Base-by-base conservation (phyloP, 2,888 invertebrate species). In the Saturnia japonica region DNA sequence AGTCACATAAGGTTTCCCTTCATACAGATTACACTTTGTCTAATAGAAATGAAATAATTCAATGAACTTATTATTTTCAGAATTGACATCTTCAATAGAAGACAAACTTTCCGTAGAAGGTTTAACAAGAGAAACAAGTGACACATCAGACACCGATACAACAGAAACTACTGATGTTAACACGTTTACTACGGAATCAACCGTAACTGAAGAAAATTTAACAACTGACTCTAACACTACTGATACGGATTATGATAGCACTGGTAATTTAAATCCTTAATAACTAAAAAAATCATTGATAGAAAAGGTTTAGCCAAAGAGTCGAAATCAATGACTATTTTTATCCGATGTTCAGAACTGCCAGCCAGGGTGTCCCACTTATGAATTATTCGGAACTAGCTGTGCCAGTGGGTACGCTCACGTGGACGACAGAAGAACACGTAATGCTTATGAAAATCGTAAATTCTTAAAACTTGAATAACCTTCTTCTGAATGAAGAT, bases 101-200 rank as follows among this genome's bases (percentile, higher is more conserved):
- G 57, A 60, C 0, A 28, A 60, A 60, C 14, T 60, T 25, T 60
- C 12, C 14, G 25, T 14, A 28, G 22, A 54, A 22, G 28, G 57
- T 12, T 25, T 25, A 60, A 60, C 28, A 12, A 60, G 28, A 60
- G n/a, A 22, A n/a, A 28, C 14, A 12, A 14, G 6, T n/a, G n/a
- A n/a, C n/a, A n/a, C 40, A n/a, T 40, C 40, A 64, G 22, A n/a
- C 8, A 25, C 57, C 2, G 57, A 57, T 25, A 40, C 9, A 64
- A 64, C 64, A 19, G 68, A 70, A 34, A 57, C 72, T 28, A 72
- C 72, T 42, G 72, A 72, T 14, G 25, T 60, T 16, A 28, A n/a
- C 40, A 28, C 40, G 22, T 22, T 54, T n/a, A 71, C 43, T 45
- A 60, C 47, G 47, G 47, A 51, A 7, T 51, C 70, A 0, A 68